Evolutionary conservation across 2,797 vertebrate species (phyloP), one percentile per base, ranked within the genome.

Genomic region (Micromesistius poutassou): DNA sequence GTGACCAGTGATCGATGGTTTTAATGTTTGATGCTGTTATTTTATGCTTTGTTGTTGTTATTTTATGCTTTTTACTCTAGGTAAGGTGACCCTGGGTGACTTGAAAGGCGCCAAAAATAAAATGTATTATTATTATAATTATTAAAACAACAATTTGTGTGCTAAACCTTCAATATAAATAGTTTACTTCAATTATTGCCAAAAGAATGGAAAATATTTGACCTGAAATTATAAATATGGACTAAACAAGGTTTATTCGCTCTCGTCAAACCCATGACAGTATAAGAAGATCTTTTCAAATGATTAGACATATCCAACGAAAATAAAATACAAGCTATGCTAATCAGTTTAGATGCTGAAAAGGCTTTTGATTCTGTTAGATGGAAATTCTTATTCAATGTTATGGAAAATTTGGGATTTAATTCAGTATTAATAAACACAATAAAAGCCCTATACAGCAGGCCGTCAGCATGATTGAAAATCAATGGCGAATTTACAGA

Each of bases 271-370:
- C 36, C 3, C 36, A 74, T 28, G 36, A 40, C 13, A 46, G n/a
- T n/a, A n/a, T n/a, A n/a, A n/a, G n/a, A n/a, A n/a, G n/a, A 28
- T 46, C 73, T 19, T 30, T 74, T 16, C 36, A 74, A 28, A 74
- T 74, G 1, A 74, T 74, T 19, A 35, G 71, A 72, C 30, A 72
- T 72, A 72, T 35, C n/a, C n/a, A n/a, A 72, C 22, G 31, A 35
- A 72, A 72, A 72, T 35, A 35, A 35, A 33, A 35, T 72, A 72
- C 71, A 72, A 31, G 71, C 30, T 35, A 22, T 72, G 30, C 14
- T 72, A 13, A 19, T 72, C 19, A 35, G 71, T 72, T 35, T 33
- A 35, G 30, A 72, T 35, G 2, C 33, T 33, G 33, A 33, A 72
- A 30, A 33, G 4, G 4, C 2, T 33, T 33, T 33, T 13, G 25